Evolutionary conservation across 2,113 vertebrate species (phyloP), one percentile per base, ranked within the genome.

Genomic region (Urocolius indicus): DNA sequence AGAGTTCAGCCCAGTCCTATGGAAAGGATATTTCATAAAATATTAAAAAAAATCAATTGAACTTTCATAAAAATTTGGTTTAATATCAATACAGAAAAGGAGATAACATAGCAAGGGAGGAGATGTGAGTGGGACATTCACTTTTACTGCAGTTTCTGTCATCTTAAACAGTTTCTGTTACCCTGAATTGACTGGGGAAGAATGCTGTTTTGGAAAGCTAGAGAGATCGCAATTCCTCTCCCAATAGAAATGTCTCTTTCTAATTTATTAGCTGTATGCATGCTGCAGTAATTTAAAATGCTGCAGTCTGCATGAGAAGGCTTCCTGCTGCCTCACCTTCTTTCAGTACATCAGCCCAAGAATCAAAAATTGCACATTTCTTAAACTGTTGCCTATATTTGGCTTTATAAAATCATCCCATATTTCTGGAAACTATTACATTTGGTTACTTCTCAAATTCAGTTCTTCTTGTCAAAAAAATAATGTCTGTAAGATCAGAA

Each of bases 11-110:
- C 29, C 80, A 91, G 89, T 68, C 61, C 36, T 43, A 74, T 78
- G 46, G 80, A 87, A 94, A 95, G 59, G 30, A 84, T 83, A 94
- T 79, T 86, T 83, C 68, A 91, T 89, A 92, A 88, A 88, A 79
- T 84, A 73, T 90, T 84, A 84, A 95, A 92, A 95, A 92, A 95
- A 91, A 97, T 94, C 93, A 93, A 86, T 97, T 43, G 85, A 87
- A 80, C 32, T 94, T 97, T 73, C 52, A n/a, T 84, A 93, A 96
- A 92, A 91, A n/a, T 83, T 87, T 76, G 83, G 63, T 91, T 63
- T 59, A 86, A 66, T 90, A 82, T 95, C 73, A 81, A 36, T 92
- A 67, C 52, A 58, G 73, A 93, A 72, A 24, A 62, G 73, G 45
- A 86, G 52, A 34, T 41, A 58, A 45, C 54, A 67, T 58, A 41